Percentiles rank a stretch among this genome's conserved stretches.
phyloP scores from a whole-genome alignment of 2,797 vertebrate genomes.

The Mormyrops boulengeri region DNA sequence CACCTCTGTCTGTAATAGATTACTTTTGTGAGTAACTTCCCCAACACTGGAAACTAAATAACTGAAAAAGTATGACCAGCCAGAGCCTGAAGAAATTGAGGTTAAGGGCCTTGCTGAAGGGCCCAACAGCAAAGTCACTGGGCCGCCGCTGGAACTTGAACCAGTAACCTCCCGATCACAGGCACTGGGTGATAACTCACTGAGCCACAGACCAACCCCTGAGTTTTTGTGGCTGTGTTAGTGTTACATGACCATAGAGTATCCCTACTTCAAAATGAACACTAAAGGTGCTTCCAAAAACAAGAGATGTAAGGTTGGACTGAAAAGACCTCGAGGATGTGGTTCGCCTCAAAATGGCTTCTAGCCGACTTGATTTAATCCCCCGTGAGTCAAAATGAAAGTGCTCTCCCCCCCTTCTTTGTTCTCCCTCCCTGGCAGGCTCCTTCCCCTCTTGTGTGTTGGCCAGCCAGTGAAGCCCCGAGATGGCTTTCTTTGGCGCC shows the following conservation, averaged over 20 bases:
- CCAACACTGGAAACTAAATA: not conserved
- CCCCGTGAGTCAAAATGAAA: not conserved
- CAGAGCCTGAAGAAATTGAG: not conserved
- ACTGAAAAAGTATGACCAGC: not conserved
- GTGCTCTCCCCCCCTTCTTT: not conserved
- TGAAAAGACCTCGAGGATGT: not conserved
- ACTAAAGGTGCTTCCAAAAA: not conserved
- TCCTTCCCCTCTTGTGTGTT: not conserved
- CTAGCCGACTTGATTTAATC: not conserved
- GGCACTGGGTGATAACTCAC: not conserved
- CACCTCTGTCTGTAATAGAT: not conserved
- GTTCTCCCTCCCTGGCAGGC: not conserved
- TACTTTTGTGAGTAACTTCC: not conserved
- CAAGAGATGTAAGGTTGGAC: not conserved
- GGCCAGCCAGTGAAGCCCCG: not conserved
- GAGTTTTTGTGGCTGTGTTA: not conserved
- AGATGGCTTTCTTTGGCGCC: conserved; percentile 14
- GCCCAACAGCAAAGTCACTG: not conserved
- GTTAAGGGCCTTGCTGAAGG: not conserved
- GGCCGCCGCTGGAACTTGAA: not conserved
- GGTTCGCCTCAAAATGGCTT: not conserved
- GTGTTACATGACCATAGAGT: not conserved
- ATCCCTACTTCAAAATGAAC: not conserved
- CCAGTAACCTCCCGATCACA: not conserved
- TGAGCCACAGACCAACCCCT: not conserved